phyloP scores from a whole-genome alignment of 2,113 vertebrate species.

The Alces alces region DNA sequence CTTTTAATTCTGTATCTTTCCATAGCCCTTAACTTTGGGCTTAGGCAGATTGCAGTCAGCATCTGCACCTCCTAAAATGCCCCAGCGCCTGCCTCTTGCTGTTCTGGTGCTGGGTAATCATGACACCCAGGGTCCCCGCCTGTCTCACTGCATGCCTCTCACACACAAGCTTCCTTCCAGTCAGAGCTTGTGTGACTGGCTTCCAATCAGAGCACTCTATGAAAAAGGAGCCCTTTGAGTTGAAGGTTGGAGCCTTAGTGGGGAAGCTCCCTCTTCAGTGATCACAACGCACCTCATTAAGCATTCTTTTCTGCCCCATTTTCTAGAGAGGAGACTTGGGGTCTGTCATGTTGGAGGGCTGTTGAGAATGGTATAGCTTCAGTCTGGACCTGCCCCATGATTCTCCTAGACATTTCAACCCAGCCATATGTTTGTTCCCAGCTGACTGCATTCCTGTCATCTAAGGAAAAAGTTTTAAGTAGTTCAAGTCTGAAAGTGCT shows the following conservation, averaged over 20 bases:
- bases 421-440: background rate
- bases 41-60: background rate
- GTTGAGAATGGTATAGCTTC: conserved; percentile 8
- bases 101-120: background rate
- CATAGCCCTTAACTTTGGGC: background rate
- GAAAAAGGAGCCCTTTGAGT: background rate
- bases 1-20: background rate
- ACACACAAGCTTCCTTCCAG: background rate
- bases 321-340: conserved; percentile 24
- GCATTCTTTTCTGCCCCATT: conserved; percentile 40
- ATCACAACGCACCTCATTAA: conserved; percentile 37
- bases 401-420: background rate
- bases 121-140: background rate
- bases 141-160: background rate
- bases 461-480: background rate
- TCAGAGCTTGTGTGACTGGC: background rate
- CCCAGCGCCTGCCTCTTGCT: background rate
- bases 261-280: background rate
- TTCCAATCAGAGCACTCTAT: background rate
- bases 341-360: conserved; percentile 9
- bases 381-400: background rate
- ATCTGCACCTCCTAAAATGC: background rate
- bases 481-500: background rate
- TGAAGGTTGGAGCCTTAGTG: background rate
- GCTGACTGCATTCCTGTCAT: background rate